Evolutionary conservation across 2,888 invertebrate genomes (phyloP).

Genomic region (Synanthedon myopaeformis): DNA sequence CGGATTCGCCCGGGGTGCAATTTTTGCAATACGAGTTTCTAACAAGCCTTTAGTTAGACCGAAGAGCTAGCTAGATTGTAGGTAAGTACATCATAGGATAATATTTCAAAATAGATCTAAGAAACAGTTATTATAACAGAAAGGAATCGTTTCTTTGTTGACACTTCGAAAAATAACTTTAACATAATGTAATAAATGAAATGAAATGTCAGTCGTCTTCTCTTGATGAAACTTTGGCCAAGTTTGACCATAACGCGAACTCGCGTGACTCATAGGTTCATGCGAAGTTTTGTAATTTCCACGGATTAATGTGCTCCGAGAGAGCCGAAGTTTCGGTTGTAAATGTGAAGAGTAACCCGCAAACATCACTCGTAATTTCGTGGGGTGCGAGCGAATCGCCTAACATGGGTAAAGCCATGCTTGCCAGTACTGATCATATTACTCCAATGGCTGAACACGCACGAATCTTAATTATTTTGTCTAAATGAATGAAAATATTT

Average conservation of each 20-base stretch:
- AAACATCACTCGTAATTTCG: neutral
- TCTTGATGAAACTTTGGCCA: constrained; percentile 21
- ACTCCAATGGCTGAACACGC: no score
- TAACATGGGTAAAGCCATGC: neutral
- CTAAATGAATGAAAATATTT: no score
- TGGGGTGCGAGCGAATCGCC: neutral
- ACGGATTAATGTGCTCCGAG: constrained; percentile 12
- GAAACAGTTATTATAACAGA: no score
- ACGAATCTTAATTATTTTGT: no score
- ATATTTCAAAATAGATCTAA: no score
- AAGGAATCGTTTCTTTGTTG: no score
- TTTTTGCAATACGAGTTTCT: no score
- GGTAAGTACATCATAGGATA: no score
- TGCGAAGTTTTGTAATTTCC: constrained; percentile 17
- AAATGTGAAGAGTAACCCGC: neutral
- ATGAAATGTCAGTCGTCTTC: constrained; percentile 6
- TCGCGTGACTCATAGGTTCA: constrained; percentile 10
- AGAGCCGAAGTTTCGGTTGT: neutral
- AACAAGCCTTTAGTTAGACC: no score
- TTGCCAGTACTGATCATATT: no score
- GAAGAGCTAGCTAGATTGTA: no score
- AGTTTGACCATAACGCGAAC: constrained; percentile 24
- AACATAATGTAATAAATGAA: constrained; percentile 5
- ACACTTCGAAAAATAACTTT: neutral
- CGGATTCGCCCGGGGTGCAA: no score